phyloP scores from a whole-genome alignment of 2,797 vertebrate species.

The Leptoclinus maculatus region DNA sequence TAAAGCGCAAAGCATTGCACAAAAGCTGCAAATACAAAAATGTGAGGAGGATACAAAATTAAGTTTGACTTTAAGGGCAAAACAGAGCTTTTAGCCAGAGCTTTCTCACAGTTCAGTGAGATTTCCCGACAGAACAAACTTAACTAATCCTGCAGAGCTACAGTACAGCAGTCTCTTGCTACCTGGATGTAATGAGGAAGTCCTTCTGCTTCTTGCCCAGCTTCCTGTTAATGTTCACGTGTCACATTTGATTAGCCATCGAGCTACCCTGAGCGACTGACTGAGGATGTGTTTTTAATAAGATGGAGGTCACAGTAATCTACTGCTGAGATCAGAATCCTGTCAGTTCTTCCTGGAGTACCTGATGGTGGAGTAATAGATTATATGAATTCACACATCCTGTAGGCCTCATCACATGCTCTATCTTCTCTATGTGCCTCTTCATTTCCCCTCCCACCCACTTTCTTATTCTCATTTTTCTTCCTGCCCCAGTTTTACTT shows the following conservation, averaged over 20 bases:
- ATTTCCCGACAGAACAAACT: not conserved
- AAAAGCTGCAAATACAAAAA: not conserved
- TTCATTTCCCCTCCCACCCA: slow-evolving; percentile 12
- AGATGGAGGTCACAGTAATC: slow-evolving; percentile 44
- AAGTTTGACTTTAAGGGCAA: not conserved
- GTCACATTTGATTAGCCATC: slow-evolving; percentile 45
- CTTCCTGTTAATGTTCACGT: slow-evolving; percentile 28
- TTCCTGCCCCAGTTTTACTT: slow-evolving; percentile 41
- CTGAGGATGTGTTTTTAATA: slow-evolving; percentile 55
- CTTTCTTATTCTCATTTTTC: slow-evolving; percentile 38
- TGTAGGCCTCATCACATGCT: slow-evolving; percentile 7
- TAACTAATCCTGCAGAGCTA: not conserved
- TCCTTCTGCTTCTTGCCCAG: slow-evolving; percentile 13
- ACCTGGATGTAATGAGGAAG: slow-evolving; percentile 10
- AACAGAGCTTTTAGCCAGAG: not conserved
- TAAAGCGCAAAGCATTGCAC: not conserved
- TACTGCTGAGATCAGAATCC: slow-evolving; percentile 26
- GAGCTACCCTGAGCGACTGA: slow-evolving; percentile 14
- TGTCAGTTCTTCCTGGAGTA: slow-evolving; percentile 6
- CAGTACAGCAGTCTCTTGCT: not conserved
- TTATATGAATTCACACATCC: slow-evolving; percentile 16
- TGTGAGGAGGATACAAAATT: not conserved
- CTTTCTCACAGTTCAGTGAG: not conserved
- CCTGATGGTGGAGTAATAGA: not conserved
- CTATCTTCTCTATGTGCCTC: not conserved